Conservation (phyloP, 1,140 invertebrate species). For the Calosoma granatense region DNA sequence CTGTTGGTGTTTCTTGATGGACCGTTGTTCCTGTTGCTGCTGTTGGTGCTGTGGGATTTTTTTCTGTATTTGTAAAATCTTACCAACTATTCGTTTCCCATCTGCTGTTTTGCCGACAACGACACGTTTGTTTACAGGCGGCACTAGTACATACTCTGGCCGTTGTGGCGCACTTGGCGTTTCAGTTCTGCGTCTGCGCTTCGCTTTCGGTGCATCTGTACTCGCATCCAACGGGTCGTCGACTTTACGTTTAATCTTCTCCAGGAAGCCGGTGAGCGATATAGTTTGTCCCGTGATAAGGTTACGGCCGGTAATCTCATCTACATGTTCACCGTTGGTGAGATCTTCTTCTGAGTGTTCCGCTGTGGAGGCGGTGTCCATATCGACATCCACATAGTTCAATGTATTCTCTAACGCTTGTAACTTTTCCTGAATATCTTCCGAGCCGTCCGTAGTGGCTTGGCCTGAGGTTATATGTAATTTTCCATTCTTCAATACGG, state of each 20-base stretch:
- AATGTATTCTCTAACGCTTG: neutral
- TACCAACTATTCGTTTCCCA: neutral
- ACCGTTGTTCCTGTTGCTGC: neutral
- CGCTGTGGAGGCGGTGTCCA: neutral
- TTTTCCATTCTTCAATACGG: neutral
- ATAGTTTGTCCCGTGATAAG: neutral
- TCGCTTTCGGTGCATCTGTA: neutral
- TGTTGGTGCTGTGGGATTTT: neutral
- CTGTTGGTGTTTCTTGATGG: neutral
- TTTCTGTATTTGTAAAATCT: neutral
- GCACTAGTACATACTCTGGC: neutral
- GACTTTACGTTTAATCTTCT: neutral
- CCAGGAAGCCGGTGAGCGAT: neutral
- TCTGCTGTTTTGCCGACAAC: neutral
- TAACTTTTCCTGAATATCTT: neutral
- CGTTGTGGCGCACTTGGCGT: neutral
- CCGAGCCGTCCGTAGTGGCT: neutral
- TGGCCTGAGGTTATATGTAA: neutral
- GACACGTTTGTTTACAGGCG: neutral
- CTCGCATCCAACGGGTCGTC: neutral
- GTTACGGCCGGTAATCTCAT: neutral
- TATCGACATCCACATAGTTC: neutral
- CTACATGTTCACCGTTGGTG: neutral
- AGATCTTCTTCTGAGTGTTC: neutral
- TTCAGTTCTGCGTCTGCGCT: neutral